Evolutionary conservation across 2,113 vertebrate genomes (phyloP).

Genomic region (Pseudonaja textilis): DNA sequence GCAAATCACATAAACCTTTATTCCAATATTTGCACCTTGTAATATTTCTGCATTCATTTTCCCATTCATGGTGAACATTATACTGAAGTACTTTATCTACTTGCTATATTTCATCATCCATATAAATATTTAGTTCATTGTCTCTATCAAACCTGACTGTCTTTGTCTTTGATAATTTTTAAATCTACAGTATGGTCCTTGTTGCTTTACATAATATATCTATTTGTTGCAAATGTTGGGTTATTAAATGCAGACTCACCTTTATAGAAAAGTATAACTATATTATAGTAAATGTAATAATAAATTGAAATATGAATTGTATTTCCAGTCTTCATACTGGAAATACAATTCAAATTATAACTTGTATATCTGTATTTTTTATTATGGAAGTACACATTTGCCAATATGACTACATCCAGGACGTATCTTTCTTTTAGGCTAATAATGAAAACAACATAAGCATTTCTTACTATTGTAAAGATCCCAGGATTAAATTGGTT

Average conservation of each 20-base stretch:
- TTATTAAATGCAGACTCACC: neutral
- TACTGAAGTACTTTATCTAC: neutral
- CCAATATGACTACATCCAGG: neutral
- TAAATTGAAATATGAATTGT: neutral
- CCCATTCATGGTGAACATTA: neutral
- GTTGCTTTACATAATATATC: neutral
- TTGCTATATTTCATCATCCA: neutral
- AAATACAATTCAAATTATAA: neutral
- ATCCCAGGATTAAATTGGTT: neutral
- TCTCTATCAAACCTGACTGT: neutral
- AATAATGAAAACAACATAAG: neutral
- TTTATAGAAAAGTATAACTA: neutral
- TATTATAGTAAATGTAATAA: neutral
- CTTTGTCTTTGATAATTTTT: neutral
- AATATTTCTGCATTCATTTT: neutral
- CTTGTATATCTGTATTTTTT: neutral
- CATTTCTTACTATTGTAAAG: neutral
- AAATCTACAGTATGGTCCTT: neutral
- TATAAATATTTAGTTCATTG: neutral
- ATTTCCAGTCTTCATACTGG: neutral
- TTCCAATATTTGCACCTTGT: neutral
- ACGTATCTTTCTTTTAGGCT: neutral
- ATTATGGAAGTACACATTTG: neutral
- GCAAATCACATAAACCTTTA: neutral
- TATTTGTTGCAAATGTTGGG: neutral